Conservation (phyloP, 2,797 vertebrate genomes). For the Setipinna tenuifilis region DNA sequence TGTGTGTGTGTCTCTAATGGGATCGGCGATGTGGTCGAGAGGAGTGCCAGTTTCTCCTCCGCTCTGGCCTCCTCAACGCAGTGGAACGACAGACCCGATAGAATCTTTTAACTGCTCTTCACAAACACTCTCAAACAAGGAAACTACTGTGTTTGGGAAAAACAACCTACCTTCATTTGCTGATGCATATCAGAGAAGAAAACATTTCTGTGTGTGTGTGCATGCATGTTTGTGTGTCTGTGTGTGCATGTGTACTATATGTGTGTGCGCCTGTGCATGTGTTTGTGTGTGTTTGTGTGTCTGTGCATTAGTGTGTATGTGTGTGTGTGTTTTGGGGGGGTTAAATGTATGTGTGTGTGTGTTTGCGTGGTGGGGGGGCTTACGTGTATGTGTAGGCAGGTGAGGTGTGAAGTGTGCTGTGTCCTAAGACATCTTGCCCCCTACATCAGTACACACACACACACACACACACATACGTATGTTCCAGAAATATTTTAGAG, state of each 20-base stretch:
- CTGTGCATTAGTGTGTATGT: background rate
- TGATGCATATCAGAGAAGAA: background rate
- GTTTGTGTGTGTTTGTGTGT: background rate
- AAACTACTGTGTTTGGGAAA: background rate
- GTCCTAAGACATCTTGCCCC: background rate
- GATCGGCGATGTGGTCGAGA: background rate
- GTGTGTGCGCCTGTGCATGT: too few relatives aligned
- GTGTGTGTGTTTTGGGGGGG: conserved; percentile 48
- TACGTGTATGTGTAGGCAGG: conserved; percentile 40
- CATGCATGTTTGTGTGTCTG: too few relatives aligned
- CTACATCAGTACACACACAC: background rate
- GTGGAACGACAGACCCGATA: background rate
- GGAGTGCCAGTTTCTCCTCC: background rate
- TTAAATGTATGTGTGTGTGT: conserved; percentile 11
- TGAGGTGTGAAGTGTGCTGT: conserved; percentile 25
- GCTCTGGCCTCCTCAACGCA: background rate
- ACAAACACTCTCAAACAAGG: background rate
- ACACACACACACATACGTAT: background rate
- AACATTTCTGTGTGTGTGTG: background rate
- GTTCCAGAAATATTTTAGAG: too few relatives aligned
- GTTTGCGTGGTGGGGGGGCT: conserved; percentile 5
- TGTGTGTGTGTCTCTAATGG: too few relatives aligned
- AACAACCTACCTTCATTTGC: background rate
- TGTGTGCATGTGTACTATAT: too few relatives aligned
- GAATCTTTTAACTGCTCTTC: background rate